These are phyloP conservation scores for Bedellia somnulentella DNA, from an alignment of 2,888 invertebrate species.

Conservation along the genomic window DNA sequence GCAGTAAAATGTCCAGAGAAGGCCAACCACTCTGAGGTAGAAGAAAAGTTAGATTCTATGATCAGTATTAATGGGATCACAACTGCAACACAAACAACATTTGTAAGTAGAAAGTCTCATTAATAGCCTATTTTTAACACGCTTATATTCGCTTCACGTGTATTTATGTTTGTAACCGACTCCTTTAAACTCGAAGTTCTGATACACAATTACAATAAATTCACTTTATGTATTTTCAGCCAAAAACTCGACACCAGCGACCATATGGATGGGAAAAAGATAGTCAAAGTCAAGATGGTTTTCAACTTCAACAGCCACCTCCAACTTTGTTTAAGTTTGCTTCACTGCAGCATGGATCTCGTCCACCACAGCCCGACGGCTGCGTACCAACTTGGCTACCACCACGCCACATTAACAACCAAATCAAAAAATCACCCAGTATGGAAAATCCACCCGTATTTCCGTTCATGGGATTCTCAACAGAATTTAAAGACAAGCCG, in stretches of 20 bases:
- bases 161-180: no score
- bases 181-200: no score
- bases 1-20: constrained; percentile 53
- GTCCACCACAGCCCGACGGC: constrained; percentile 31
- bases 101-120: constrained; percentile 58
- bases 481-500: constrained; percentile 51
- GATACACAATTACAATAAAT: no score
- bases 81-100: constrained; percentile 76
- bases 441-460: constrained; percentile 43
- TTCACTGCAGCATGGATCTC: constrained; percentile 66
- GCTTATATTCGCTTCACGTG: no score
- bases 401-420: constrained; percentile 25
- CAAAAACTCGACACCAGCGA: constrained; percentile 74
- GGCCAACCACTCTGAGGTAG: constrained; percentile 23
- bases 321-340: constrained; percentile 67
- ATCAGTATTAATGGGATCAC: constrained; percentile 57
- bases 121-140: no score
- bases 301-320: constrained; percentile 57
- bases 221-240: constrained; percentile 65
- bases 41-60: constrained; percentile 43
- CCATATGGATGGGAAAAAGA: constrained; percentile 74
- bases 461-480: constrained; percentile 54
- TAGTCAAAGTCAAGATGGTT: constrained; percentile 26
- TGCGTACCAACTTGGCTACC: constrained; percentile 46
- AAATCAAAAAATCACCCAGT: constrained; percentile 38